Evolutionary conservation across 2,113 vertebrate species (phyloP).

Genomic region (Orientallactaga bullata): DNA sequence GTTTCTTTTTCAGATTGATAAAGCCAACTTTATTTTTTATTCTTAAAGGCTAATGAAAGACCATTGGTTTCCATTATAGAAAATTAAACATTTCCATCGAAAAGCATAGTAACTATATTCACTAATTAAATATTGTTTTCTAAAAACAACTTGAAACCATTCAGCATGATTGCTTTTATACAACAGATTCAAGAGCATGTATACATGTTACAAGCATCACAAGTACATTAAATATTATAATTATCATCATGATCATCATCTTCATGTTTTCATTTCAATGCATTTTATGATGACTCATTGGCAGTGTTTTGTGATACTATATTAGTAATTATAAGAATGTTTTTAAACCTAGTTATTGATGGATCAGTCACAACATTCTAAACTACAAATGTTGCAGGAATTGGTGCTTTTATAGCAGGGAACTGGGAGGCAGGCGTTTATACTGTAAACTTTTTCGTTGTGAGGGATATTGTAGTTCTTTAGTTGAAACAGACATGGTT

Average conservation of each 20-base stretch:
- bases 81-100: constrained; percentile 65
- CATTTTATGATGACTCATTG: constrained; percentile 85
- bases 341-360: constrained; percentile 96
- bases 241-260: constrained; percentile 95
- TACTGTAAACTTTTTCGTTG: constrained; percentile 95
- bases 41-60: constrained; percentile 66
- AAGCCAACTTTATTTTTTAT: constrained; percentile 79
- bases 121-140: constrained; percentile 61
- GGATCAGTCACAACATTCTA: constrained; percentile 97
- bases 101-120: constrained; percentile 57
- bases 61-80: constrained; percentile 56
- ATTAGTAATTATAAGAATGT: constrained; percentile 97
- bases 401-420: constrained; percentile 84
- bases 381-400: constrained; percentile 91
- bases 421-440: constrained; percentile 96
- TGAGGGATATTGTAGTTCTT: constrained; percentile 93
- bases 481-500: constrained; percentile 85
- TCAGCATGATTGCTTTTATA: constrained; percentile 61
- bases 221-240: constrained; percentile 88
- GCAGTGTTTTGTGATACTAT: constrained; percentile 91
- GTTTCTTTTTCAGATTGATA: constrained; percentile 58
- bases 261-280: constrained; percentile 96
- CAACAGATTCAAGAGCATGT: constrained; percentile 47
- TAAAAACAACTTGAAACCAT: constrained; percentile 68
- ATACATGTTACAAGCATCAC: neutral